Evolutionary conservation across 2,888 invertebrate species (phyloP).

Genomic region (Mesorhabditis spiculigera): DNA sequence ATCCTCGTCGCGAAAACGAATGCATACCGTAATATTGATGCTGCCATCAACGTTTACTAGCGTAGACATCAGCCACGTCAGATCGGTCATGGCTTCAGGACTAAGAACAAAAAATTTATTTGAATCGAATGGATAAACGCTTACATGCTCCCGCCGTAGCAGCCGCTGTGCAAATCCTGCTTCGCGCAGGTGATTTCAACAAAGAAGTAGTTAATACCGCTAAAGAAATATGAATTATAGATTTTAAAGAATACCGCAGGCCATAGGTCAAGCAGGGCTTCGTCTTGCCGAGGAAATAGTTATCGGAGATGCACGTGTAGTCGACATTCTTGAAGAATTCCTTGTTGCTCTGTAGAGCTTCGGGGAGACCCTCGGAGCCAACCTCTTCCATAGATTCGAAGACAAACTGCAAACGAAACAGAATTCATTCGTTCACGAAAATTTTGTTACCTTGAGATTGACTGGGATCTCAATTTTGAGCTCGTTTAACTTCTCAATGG

Average conservation of each 20-base stretch:
- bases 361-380: conserved; percentile 91
- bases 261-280: conserved; percentile 97
- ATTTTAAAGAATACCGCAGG: conserved; percentile 63
- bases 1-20: not conserved
- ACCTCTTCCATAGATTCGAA: conserved; percentile 99
- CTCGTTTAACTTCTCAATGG: conserved; percentile 80
- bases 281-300: conserved; percentile 95
- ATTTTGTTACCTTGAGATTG: conserved; percentile 64
- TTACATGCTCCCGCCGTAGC: conserved; percentile 88
- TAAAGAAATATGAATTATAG: conserved; percentile 45
- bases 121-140: conserved; percentile 46
- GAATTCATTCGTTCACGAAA: not conserved
- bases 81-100: conserved; percentile 84
- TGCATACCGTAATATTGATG: conserved; percentile 64
- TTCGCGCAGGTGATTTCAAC: conserved; percentile 74
- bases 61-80: conserved; percentile 78
- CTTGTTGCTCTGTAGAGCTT: conserved; percentile 67
- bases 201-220: conserved; percentile 76
- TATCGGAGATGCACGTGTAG: conserved; percentile 96
- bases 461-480: conserved; percentile 69
- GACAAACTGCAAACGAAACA: conserved; percentile 69
- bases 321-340: conserved; percentile 69
- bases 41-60: conserved; percentile 82
- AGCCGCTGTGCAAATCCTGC: conserved; percentile 92
- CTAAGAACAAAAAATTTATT: conserved; percentile 25